Evolutionary conservation across 2,113 vertebrate genomes (phyloP).

Genomic region (Beaufortia kweichowensis): DNA sequence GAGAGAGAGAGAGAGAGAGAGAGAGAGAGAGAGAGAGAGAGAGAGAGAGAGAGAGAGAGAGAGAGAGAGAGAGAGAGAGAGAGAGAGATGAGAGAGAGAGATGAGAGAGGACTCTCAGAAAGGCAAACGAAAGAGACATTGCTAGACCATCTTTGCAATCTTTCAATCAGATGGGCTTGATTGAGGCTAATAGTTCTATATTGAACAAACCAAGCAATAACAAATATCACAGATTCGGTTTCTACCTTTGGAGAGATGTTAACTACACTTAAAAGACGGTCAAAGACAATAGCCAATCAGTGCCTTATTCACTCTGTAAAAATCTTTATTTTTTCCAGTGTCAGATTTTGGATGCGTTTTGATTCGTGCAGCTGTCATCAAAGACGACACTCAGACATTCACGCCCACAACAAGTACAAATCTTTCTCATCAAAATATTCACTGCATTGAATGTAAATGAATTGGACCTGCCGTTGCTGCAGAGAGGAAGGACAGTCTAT

Average conservation of each 20-base stretch:
- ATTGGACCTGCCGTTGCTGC: no score
- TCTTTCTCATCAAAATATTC: no score
- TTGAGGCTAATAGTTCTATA: conserved; percentile 76
- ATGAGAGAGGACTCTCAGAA: no score
- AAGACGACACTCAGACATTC: no score
- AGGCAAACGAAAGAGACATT: conserved; percentile 31
- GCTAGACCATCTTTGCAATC: conserved; percentile 51
- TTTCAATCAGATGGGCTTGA: conserved; percentile 77
- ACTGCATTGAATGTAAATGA: no score
- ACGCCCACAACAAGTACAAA: no score
- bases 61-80: no score
- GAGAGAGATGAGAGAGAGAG: no score
- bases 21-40: no score
- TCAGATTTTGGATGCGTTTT: background rate
- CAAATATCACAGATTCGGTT: conserved; percentile 38
- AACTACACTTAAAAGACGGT: background rate
- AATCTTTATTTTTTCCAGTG: background rate
- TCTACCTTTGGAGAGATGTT: background rate
- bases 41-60: no score
- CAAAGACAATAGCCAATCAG: background rate
- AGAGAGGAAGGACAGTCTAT: no score
- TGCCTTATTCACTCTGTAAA: background rate
- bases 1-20: background rate
- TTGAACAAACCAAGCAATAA: conserved; percentile 83
- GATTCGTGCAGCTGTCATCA: background rate